A percentile compares a stretch with the other conserved stretches of the same genome.
These are phyloP conservation scores for Huso huso DNA, from an alignment of 2,797 vertebrate species.

Conservation along the genomic window DNA sequence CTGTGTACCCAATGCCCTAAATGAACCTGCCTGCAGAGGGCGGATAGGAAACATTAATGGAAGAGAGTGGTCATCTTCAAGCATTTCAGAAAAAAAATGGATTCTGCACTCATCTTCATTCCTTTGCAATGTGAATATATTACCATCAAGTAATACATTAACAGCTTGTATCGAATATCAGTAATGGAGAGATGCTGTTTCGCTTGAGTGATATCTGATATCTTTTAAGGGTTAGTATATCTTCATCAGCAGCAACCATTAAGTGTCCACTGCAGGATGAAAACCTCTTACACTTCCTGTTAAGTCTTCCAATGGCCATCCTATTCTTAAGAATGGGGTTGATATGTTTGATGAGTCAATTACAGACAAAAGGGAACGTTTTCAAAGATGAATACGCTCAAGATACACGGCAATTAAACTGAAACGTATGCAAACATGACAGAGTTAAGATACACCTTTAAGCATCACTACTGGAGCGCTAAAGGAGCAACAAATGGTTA, in stretches of 20 bases:
- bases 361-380: constrained; percentile 27
- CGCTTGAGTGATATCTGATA: background rate
- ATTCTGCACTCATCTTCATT: background rate
- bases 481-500: constrained; percentile 18
- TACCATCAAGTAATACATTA: background rate
- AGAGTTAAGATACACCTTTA: constrained; percentile 13
- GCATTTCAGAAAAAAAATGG: too few relatives aligned
- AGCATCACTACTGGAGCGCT: constrained; percentile 16
- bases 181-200: constrained; percentile 1
- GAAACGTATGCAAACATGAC: constrained; percentile 16
- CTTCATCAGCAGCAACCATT: constrained; percentile 13
- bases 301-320: constrained; percentile 14
- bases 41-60: too few relatives aligned
- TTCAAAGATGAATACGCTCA: constrained; percentile 16
- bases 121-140: background rate
- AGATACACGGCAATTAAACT: constrained; percentile 24
- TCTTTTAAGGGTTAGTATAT: constrained; percentile 1
- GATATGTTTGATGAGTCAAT: constrained; percentile 28
- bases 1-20: too few relatives aligned
- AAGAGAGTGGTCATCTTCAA: too few relatives aligned
- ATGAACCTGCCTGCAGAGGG: too few relatives aligned
- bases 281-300: constrained; percentile 7
- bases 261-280: constrained; percentile 10
- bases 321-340: constrained; percentile 22
- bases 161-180: background rate